Percentiles rank a stretch among this genome's conserved stretches.
Conservation (phyloP, 2,797 vertebrate genomes). For the Miichthys miiuy region DNA sequence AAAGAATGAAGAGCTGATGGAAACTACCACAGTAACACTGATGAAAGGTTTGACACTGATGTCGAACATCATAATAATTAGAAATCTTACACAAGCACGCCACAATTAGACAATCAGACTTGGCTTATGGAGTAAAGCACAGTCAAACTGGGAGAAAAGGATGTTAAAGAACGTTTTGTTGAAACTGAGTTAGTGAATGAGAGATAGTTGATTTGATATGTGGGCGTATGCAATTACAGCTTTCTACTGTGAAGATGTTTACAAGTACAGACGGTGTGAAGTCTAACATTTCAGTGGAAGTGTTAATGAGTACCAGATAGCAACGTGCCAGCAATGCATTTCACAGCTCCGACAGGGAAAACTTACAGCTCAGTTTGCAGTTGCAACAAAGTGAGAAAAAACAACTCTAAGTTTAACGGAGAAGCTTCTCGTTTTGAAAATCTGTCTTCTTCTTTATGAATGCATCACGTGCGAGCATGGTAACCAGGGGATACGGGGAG, state of each 20-base stretch:
- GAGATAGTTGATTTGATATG: constrained; percentile 6
- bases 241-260: constrained; percentile 46
- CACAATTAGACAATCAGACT: too few relatives aligned
- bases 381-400: constrained; percentile 40
- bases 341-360: constrained; percentile 45
- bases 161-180: neutral
- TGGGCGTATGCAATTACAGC: constrained; percentile 36
- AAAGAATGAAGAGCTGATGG: neutral
- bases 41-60: neutral
- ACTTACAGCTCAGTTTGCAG: constrained; percentile 27
- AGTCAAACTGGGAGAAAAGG: neutral
- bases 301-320: constrained; percentile 51
- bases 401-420: constrained; percentile 28
- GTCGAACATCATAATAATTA: neutral
- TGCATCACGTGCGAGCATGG: too few relatives aligned
- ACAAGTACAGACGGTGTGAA: constrained; percentile 56
- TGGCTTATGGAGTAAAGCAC: neutral
- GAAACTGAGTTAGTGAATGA: neutral
- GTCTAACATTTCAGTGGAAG: constrained; percentile 54
- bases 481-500: too few relatives aligned
- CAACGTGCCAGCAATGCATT: constrained; percentile 32
- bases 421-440: constrained; percentile 9
- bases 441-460: too few relatives aligned
- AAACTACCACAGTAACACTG: neutral
- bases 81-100: neutral